These are phyloP conservation scores for Aradophagus sp. DNA, from an alignment of 1,140 invertebrate species.

Conservation along the genomic window DNA sequence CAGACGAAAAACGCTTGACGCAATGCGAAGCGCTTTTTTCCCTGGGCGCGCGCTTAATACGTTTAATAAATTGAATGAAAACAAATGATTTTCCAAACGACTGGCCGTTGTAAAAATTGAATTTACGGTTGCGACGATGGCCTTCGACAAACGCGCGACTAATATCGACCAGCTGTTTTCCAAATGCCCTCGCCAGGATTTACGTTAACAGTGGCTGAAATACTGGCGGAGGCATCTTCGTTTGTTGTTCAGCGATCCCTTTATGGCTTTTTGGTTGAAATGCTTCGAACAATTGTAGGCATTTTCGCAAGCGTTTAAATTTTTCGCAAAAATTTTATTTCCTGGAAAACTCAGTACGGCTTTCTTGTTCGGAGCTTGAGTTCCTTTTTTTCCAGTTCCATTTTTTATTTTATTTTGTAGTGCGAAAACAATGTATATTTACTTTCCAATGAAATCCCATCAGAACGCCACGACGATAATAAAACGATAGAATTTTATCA, in stretches of 20 bases:
- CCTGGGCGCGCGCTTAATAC: neutral
- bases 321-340: slow-evolving; percentile 28
- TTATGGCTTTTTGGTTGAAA: slow-evolving; percentile 50
- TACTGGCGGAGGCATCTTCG: slow-evolving; percentile 37
- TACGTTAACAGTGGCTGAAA: slow-evolving; percentile 43
- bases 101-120: slow-evolving; percentile 13
- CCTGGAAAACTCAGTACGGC: slow-evolving; percentile 7
- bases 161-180: slow-evolving; percentile 28
- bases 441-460: no score
- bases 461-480: no score
- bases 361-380: no score
- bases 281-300: slow-evolving; percentile 36
- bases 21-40: no score
- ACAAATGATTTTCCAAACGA: slow-evolving; percentile 4
- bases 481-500: no score
- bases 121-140: slow-evolving; percentile 19
- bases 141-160: slow-evolving; percentile 18
- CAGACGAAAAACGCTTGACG: no score
- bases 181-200: slow-evolving; percentile 37
- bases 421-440: no score
- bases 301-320: slow-evolving; percentile 31
- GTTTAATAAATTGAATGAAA: slow-evolving; percentile 12
- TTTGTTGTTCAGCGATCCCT: slow-evolving; percentile 51
- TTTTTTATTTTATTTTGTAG: neutral
- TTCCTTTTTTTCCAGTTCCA: slow-evolving; percentile 7